Evolutionary conservation across 1,140 invertebrate genomes (phyloP).

Genomic region (Pseudachorutes palmiensis): DNA sequence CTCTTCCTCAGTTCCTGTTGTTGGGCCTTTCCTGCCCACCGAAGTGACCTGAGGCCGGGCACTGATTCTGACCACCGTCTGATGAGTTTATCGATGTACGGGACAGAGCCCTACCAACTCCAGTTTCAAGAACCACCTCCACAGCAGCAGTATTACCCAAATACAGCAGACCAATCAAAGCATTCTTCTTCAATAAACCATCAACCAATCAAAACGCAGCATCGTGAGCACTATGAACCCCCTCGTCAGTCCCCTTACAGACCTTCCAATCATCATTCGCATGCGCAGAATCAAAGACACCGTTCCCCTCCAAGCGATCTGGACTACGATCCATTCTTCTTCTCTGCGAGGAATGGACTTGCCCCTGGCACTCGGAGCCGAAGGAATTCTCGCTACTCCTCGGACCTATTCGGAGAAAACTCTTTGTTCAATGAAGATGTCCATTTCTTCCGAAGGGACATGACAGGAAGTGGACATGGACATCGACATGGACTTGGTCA

Average conservation of each 20-base stretch:
- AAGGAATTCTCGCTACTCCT: not conserved
- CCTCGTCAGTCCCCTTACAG: not conserved
- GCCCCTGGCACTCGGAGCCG: not conserved
- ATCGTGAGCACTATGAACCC: not conserved
- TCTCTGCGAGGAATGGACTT: not conserved
- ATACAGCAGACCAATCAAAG: too few species aligned
- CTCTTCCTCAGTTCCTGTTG: not conserved
- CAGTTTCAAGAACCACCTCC: not conserved
- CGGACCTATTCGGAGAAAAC: not conserved
- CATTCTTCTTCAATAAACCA: too few species aligned
- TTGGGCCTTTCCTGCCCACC: too few species aligned
- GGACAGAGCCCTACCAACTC: not conserved
- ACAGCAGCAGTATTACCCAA: too few species aligned
- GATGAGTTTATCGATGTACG: too few species aligned
- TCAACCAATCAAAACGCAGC: too few species aligned
- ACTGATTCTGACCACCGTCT: too few species aligned
- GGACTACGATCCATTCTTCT: constrained; percentile 2
- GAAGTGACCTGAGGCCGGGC: too few species aligned
- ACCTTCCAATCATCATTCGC: too few species aligned
- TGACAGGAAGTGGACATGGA: not conserved
- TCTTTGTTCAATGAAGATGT: constrained; percentile 1
- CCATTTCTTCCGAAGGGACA: not conserved
- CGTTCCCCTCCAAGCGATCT: too few species aligned
- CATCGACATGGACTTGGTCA: not conserved
- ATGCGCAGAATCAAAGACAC: not conserved